Evolutionary conservation across 1,140 invertebrate species (phyloP), one percentile per base, ranked within the genome.

Genomic region (Drosophila orosa): DNA sequence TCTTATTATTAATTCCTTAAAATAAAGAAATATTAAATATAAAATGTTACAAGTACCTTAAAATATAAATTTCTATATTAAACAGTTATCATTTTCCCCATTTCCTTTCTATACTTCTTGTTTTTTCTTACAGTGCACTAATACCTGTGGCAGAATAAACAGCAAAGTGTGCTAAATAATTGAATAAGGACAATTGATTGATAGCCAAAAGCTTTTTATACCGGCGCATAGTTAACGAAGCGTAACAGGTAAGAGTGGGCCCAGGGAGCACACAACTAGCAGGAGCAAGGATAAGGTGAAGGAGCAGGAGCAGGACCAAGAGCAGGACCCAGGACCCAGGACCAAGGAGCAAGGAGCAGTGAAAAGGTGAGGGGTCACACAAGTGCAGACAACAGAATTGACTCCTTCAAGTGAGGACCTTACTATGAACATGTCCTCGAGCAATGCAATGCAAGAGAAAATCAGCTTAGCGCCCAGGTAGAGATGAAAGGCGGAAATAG

Each of bases 161-260:
- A 74, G 68, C 47, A 72, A 59, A 58, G 63, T 74, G 68, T 45
- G 71, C 59, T 81, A 68, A 78, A 82, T 82, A 87, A 85, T 85
- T 85, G 68, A 68, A 61, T 77, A 45, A 59, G 81, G 57, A 65
- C 82, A 81, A 66, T 85, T 85, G 82, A 86, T 86, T 86, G 82
- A 86, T 86, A 72, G 82, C 82, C 83, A 78, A 87, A 86, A 82
- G 82, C 82, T 82, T 78, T 78, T 87, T 86, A 78, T 85, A 67
- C 74, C 62, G 77, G 66, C 74, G 74, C 75, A 85, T 84, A 85
- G 82, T 80, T 85, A 85, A 85, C 81, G 81, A 85, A 85, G 81
- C 74, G 82, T 86, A 85, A 85, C 81, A 85, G 82, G 81, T 85
- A 67, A 65, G 37, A 60, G 62, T 81, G 45, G 47, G 27, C 6